Percentiles rank a stretch among this genome's conserved stretches.
These are phyloP conservation scores for Morone saxatilis DNA, from an alignment of 2,113 vertebrate species.

Conservation along the genomic window DNA sequence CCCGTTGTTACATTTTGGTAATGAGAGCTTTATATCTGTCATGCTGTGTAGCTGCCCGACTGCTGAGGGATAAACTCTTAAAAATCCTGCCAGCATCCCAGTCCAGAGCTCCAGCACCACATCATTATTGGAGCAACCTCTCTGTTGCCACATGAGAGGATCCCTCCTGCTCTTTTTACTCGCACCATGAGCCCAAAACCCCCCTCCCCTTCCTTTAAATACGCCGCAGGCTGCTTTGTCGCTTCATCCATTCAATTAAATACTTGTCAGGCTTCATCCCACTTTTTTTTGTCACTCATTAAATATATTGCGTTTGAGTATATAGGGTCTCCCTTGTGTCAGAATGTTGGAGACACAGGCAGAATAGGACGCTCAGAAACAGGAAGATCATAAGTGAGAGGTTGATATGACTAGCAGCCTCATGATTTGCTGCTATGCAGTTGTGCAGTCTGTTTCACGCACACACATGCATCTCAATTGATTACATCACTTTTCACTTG, in stretches of 20 bases:
- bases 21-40: slow-evolving; percentile 31
- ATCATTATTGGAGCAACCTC: slow-evolving; percentile 46
- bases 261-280: slow-evolving; percentile 25
- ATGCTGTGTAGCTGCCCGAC: slow-evolving; percentile 19
- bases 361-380: slow-evolving; percentile 7
- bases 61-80: slow-evolving; percentile 23
- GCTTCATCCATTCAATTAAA: slow-evolving; percentile 35
- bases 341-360: not conserved
- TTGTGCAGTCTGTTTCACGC: slow-evolving; percentile 23
- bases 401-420: slow-evolving; percentile 5
- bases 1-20: slow-evolving; percentile 6
- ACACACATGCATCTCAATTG: slow-evolving; percentile 25
- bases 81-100: slow-evolving; percentile 36
- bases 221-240: slow-evolving; percentile 20
- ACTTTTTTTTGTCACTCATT: not conserved
- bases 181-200: slow-evolving; percentile 7
- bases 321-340: not conserved
- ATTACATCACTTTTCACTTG: slow-evolving; percentile 64
- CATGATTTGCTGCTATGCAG: not conserved
- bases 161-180: slow-evolving; percentile 2
- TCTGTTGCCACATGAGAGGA: slow-evolving; percentile 41
- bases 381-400: not conserved
- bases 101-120: slow-evolving; percentile 24
- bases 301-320: slow-evolving; percentile 3
- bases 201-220: not conserved